These are phyloP conservation scores for Spilogale gracilis DNA, from an alignment of 2,113 vertebrate genomes.

Conservation along the genomic window DNA sequence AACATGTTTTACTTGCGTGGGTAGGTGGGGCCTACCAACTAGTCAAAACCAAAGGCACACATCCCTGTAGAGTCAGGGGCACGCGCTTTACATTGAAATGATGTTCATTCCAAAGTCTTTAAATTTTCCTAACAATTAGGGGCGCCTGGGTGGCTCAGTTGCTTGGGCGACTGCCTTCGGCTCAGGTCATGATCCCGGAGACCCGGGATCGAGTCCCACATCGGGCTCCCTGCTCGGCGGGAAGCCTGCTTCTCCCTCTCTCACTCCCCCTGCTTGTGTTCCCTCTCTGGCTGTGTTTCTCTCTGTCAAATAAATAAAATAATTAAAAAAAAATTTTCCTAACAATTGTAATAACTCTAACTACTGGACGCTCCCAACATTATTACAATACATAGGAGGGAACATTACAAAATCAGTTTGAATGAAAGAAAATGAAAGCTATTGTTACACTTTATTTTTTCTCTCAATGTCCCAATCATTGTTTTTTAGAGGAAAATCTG, in stretches of 20 bases:
- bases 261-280: too few species aligned
- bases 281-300: too few species aligned
- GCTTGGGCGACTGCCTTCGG: too few species aligned
- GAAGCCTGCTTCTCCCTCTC: too few species aligned
- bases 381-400: background rate
- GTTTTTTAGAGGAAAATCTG: slow-evolving; percentile 26
- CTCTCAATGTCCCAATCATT: slow-evolving; percentile 3
- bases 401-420: background rate
- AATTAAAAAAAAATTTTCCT: too few species aligned
- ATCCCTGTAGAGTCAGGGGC: background rate
- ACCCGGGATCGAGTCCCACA: too few species aligned
- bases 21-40: background rate
- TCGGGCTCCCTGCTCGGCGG: too few species aligned
- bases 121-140: background rate
- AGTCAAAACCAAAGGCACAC: background rate
- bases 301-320: too few species aligned
- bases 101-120: slow-evolving; percentile 6
- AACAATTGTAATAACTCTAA: background rate
- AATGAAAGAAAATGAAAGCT: slow-evolving; percentile 39
- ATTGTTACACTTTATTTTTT: background rate
- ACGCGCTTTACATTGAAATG: background rate
- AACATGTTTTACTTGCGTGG: background rate
- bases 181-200: too few species aligned
- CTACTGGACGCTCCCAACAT: background rate
- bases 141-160: too few species aligned